Percentiles rank a stretch among this genome's conserved stretches.
phyloP scores from a whole-genome alignment of 2,797 vertebrate species.

The Urophycis tenuis region DNA sequence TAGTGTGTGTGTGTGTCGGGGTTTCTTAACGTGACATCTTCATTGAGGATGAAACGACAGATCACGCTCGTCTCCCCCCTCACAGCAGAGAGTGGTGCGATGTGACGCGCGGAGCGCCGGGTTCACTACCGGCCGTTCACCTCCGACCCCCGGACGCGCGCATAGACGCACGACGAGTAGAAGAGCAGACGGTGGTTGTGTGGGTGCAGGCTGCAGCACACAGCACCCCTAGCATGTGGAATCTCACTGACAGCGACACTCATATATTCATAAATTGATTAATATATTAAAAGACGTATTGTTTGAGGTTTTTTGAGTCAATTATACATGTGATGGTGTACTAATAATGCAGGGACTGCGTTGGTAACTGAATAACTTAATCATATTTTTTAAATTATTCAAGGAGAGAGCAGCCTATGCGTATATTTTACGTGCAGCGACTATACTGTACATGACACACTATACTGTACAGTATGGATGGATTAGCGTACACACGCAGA shows the following conservation, averaged over 20 bases:
- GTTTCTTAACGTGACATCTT: constrained; percentile 30
- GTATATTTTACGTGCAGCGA: not conserved
- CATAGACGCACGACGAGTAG: constrained; percentile 36
- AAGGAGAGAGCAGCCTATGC: not conserved
- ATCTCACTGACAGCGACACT: not conserved
- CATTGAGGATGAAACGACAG: constrained; percentile 27
- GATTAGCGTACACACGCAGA: not conserved
- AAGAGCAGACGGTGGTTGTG: not conserved
- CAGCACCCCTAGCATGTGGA: not conserved
- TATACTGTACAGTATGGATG: no score
- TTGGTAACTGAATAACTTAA: not conserved
- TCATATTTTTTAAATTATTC: not conserved
- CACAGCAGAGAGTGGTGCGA: constrained; percentile 72
- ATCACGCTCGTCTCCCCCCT: constrained; percentile 49
- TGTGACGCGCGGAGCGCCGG: constrained; percentile 60
- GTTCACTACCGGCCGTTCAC: constrained; percentile 78
- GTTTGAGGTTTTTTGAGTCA: not conserved
- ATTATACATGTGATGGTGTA: not conserved
- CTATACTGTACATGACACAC: not conserved
- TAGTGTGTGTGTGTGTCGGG: not conserved
- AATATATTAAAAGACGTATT: not conserved
- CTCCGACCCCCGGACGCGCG: constrained; percentile 61
- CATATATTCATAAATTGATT: not conserved
- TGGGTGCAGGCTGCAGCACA: not conserved
- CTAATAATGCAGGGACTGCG: not conserved